A percentile compares a stretch with the other conserved stretches of the same genome.
Conservation (phyloP, 2,888 invertebrate species). For the Fabriciana adippe region DNA sequence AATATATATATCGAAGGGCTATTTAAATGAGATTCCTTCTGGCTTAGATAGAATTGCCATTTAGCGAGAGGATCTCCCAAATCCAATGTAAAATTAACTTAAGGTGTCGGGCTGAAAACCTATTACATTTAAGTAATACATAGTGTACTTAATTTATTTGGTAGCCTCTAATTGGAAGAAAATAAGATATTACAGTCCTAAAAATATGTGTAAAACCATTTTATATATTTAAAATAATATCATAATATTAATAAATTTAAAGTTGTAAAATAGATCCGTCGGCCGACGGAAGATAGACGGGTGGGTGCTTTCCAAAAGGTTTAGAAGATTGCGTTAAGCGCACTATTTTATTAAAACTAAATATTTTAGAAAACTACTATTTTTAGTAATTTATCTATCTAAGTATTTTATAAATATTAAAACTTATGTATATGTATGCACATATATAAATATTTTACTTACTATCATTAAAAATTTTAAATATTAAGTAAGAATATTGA, state of each 20-base stretch:
- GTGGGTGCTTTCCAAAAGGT: too few relatives aligned
- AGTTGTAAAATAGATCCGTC: slow-evolving; percentile 24
- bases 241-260: neutral
- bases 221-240: too few relatives aligned
- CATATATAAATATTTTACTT: too few relatives aligned
- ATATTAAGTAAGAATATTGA: too few relatives aligned
- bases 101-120: slow-evolving; percentile 36
- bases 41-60: slow-evolving; percentile 57
- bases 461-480: too few relatives aligned
- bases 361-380: too few relatives aligned
- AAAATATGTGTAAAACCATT: too few relatives aligned
- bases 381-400: too few relatives aligned
- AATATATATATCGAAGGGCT: slow-evolving; percentile 35
- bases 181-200: neutral
- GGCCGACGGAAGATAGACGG: slow-evolving; percentile 33
- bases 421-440: too few relatives aligned
- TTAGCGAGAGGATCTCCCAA: slow-evolving; percentile 52
- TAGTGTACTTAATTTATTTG: slow-evolving; percentile 9
- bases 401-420: too few relatives aligned
- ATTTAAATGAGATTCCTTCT: slow-evolving; percentile 56
- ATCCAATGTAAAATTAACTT: slow-evolving; percentile 50
- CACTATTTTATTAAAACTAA: neutral
- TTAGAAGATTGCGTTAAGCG: neutral
- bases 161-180: neutral
- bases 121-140: slow-evolving; percentile 35